Percentiles rank a stretch among this genome's conserved stretches.
Conservation (phyloP, 2,888 invertebrate species). For the Erebia aethiops region DNA sequence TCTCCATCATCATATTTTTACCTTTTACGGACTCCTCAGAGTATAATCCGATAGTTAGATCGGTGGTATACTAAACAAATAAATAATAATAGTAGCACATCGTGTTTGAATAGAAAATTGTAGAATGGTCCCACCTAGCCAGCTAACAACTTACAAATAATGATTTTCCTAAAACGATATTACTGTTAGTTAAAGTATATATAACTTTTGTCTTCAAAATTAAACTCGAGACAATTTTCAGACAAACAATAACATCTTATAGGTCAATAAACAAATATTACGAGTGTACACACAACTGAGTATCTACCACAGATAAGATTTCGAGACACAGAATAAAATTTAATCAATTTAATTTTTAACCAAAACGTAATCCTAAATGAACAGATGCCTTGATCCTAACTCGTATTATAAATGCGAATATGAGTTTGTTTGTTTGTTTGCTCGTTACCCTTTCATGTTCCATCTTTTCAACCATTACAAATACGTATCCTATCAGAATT, state of each 20-base stretch:
- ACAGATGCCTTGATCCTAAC: too few species aligned
- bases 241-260: not conserved
- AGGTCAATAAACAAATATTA: slow-evolving; percentile 1
- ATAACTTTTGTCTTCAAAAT: not conserved
- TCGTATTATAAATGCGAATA: not conserved
- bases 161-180: not conserved
- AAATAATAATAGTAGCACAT: too few species aligned
- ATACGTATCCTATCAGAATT: too few species aligned
- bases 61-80: too few species aligned
- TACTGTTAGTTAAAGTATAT: not conserved
- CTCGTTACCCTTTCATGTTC: not conserved
- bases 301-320: not conserved
- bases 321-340: not conserved
- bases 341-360: not conserved
- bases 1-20: too few species aligned
- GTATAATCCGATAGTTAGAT: too few species aligned
- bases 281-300: not conserved
- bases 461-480: not conserved
- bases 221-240: not conserved
- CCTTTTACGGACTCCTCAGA: too few species aligned
- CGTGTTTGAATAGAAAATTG: too few species aligned
- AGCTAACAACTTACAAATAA: too few species aligned
- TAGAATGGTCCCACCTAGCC: too few species aligned
- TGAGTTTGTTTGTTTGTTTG: too few species aligned
- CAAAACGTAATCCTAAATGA: too few species aligned